Conservation (phyloP, 1,140 invertebrate species). For the Pectinophora gossypiella region DNA sequence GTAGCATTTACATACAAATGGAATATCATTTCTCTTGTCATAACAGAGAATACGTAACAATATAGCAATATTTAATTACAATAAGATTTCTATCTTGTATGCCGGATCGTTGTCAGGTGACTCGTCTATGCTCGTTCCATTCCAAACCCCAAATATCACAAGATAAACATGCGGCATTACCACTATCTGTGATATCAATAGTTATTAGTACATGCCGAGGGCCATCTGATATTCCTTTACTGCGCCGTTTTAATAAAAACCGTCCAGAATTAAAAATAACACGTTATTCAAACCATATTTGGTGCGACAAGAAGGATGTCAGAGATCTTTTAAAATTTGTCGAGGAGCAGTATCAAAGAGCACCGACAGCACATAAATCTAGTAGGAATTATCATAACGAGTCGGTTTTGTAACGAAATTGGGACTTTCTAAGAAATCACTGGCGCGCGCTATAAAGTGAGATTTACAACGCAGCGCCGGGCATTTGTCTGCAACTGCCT, state of each 20-base stretch:
- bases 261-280: background rate
- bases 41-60: too few relatives aligned
- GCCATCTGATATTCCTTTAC: background rate
- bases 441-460: background rate
- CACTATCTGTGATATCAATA: background rate
- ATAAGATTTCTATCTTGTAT: too few relatives aligned
- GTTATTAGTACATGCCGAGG: background rate
- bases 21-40: too few relatives aligned
- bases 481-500: too few relatives aligned
- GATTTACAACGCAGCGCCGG: background rate
- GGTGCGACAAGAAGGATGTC: background rate
- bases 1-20: too few relatives aligned
- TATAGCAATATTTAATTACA: too few relatives aligned
- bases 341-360: background rate
- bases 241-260: background rate
- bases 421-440: background rate
- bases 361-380: background rate
- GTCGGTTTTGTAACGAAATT: background rate
- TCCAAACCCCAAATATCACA: background rate
- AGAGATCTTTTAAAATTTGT: background rate
- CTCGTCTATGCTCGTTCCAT: too few relatives aligned
- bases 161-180: background rate
- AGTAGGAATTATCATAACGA: background rate
- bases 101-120: too few relatives aligned
- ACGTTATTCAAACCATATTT: too few relatives aligned